Conservation (phyloP, 2,888 invertebrate genomes). For the Folsomia candida region DNA sequence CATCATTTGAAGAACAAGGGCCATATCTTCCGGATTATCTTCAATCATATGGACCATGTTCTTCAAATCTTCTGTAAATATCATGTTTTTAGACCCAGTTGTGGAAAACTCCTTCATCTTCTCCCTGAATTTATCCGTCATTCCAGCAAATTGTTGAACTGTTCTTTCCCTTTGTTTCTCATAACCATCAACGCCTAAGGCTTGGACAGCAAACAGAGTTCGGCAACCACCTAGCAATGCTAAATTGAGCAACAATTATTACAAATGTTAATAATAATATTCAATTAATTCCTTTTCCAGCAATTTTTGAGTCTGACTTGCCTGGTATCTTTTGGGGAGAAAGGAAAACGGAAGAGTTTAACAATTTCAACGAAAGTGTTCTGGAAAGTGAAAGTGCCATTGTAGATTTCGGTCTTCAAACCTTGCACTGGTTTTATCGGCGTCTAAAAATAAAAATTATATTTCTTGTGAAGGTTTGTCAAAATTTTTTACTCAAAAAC, state of each 20-base stretch:
- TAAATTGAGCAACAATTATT: constrained; percentile 8
- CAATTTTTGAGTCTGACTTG: not conserved
- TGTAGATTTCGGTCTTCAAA: too few species aligned
- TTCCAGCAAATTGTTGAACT: constrained; percentile 63
- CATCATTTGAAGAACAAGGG: constrained; percentile 67
- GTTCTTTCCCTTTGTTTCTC: constrained; percentile 59
- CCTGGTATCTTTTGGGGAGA: not conserved
- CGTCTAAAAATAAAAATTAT: too few species aligned
- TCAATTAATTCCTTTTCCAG: not conserved
- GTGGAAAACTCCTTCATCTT: constrained; percentile 68
- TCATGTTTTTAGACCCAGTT: constrained; percentile 61
- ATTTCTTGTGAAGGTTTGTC: too few species aligned
- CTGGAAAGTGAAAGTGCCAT: too few species aligned
- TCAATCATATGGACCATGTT: constrained; percentile 72
- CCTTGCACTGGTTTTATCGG: too few species aligned
- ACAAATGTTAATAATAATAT: not conserved
- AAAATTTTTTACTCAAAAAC: too few species aligned
- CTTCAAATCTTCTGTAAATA: constrained; percentile 82
- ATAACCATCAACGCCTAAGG: constrained; percentile 66
- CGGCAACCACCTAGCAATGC: constrained; percentile 50
- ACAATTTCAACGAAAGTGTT: not conserved
- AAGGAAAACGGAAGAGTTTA: not conserved
- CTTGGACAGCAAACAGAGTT: constrained; percentile 60
- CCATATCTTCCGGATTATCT: constrained; percentile 62
- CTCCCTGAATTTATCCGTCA: constrained; percentile 64